Evolutionary conservation across 2,888 invertebrate genomes (phyloP).

Genomic region (Scaptomyza tumidula): DNA sequence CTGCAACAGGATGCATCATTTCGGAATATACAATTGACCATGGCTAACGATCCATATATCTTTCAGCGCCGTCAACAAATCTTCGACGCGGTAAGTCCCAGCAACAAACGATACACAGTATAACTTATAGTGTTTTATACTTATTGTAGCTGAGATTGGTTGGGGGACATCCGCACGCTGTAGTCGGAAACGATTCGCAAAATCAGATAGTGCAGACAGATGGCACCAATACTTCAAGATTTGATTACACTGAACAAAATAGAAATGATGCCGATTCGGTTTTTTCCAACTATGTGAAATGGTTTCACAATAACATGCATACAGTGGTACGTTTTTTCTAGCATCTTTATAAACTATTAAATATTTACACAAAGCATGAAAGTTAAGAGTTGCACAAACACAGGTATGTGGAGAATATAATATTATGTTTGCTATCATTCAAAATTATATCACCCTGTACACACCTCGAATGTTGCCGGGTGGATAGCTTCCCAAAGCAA

Average conservation of each 20-base stretch:
- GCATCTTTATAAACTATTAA: too few relatives aligned
- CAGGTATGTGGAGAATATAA: too few relatives aligned
- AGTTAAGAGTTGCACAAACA: too few relatives aligned
- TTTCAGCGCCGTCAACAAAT: slow-evolving; percentile 47
- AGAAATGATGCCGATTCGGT: slow-evolving; percentile 22
- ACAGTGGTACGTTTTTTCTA: slow-evolving; percentile 29
- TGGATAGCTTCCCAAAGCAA: too few relatives aligned
- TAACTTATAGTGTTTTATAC: background rate
- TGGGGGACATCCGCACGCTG: slow-evolving; percentile 28
- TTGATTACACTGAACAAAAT: background rate
- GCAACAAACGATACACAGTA: background rate
- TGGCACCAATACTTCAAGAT: background rate
- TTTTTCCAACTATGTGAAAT: slow-evolving; percentile 40
- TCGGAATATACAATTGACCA: slow-evolving; percentile 43
- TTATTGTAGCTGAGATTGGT: slow-evolving; percentile 40
- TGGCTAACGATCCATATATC: slow-evolving; percentile 59
- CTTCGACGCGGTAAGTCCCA: slow-evolving; percentile 56
- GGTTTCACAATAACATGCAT: slow-evolving; percentile 49
- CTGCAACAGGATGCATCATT: slow-evolving; percentile 59
- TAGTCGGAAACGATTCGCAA: background rate
- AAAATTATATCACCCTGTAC: too few relatives aligned
- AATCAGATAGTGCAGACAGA: too few relatives aligned
- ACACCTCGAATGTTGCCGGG: too few relatives aligned
- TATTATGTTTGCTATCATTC: too few relatives aligned
- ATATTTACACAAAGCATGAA: too few relatives aligned